Base-by-base conservation (phyloP, 1,140 invertebrate genomes). In the Atopsyche davidsoni region DNA sequence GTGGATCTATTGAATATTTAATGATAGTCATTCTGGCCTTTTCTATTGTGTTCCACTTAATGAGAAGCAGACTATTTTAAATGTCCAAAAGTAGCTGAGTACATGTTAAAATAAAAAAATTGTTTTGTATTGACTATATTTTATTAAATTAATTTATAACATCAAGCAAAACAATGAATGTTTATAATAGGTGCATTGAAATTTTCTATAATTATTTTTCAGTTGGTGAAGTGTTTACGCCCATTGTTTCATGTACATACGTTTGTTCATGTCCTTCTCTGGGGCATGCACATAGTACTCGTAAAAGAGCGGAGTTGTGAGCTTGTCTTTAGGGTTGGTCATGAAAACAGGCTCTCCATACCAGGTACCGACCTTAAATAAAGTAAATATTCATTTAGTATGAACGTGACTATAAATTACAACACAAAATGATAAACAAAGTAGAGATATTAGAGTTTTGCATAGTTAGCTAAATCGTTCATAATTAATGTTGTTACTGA, bases 271-370 rank as follows among this genome's bases (percentile, higher is more conserved):
- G 2, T 76, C 74, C 31, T 68, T 69, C 38, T 71, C 68, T 38
- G 71, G 67, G 28, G 70, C 59, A 64, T 87, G 85, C 24, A 72
- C 81, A 59, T 82, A 87, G 64, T 82, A 91, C 64, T 91, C 88
- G 48, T 76, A 67, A 58, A 78, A 74, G 31, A 66, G 68, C 7
- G 82, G 80, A 50, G 79, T 69, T 6, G 84, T 64, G 11, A 87
- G 75, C 4, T 75, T 72, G 53, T 79, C 77, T 24, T 67, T 59
- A 10, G 75, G 75, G 22, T 75, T 41, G 4, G 70, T 72, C 63
- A 84, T 82, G 70, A 79, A 95, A 23, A 94, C 69, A 35, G 83
- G 84, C 64, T 91, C 83, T 7, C 89, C 89, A 58, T 83, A 92
- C 60, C 79, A 87, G 4, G 87, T 95, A 11, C 92, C 92, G 17